Conservation (phyloP, 1,140 invertebrate genomes). For the Adelges cooleyi region DNA sequence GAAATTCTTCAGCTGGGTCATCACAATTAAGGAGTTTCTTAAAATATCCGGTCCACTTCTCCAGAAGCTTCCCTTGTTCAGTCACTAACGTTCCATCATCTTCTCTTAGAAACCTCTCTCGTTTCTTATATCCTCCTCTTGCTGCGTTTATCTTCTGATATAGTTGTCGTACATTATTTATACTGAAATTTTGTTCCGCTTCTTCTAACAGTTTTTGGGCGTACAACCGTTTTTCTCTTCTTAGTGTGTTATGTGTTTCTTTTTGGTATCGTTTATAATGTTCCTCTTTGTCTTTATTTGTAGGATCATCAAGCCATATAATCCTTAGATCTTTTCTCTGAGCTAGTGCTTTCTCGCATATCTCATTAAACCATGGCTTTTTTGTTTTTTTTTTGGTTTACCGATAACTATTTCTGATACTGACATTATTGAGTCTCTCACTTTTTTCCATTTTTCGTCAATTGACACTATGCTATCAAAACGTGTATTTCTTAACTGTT, state of each 20-base stretch:
- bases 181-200: background rate
- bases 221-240: no score
- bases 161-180: background rate
- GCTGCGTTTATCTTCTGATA: background rate
- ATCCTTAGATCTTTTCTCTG: background rate
- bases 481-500: background rate
- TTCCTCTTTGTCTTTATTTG: background rate
- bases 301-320: background rate
- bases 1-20: background rate
- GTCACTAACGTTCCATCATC: background rate
- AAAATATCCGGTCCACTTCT: background rate
- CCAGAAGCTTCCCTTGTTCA: background rate
- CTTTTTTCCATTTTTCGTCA: constrained; percentile 27
- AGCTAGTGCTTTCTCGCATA: background rate
- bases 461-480: background rate
- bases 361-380: background rate
- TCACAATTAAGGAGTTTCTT: background rate
- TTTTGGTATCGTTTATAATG: background rate
- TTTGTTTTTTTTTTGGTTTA: background rate
- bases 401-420: background rate
- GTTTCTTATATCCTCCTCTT: background rate
- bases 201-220: background rate
- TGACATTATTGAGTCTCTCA: background rate
- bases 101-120: constrained; percentile 8
- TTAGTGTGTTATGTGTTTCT: background rate